A percentile compares a stretch with the other conserved stretches of the same genome.
Conservation (phyloP, 2,888 invertebrate species). For the Congeria kusceri region DNA sequence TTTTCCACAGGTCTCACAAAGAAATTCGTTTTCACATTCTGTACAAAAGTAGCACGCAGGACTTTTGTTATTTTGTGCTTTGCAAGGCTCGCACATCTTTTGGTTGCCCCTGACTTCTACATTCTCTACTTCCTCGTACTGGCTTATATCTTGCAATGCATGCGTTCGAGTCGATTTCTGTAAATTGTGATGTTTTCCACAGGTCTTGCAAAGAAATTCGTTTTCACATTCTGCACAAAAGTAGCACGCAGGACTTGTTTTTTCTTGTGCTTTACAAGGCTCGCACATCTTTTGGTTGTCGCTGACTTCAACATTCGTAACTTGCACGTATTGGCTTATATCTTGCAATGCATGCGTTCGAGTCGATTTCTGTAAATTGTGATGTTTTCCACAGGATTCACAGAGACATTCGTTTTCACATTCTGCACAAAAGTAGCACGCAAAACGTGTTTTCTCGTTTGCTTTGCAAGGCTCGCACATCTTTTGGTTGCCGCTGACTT, state of each 20-base stretch:
- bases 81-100: neutral
- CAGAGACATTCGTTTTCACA: conserved; percentile 10
- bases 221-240: conserved; percentile 10
- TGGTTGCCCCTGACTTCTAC: neutral
- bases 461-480: conserved; percentile 5
- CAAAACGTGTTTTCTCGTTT: neutral
- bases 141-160: too few relatives aligned
- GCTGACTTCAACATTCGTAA: neutral
- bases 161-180: conserved; percentile 2
- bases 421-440: neutral
- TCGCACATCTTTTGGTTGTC: neutral
- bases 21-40: conserved; percentile 12
- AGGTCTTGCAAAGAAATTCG: conserved; percentile 3
- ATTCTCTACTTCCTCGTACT: neutral
- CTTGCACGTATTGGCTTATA: too few relatives aligned
- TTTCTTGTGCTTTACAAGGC: neutral
- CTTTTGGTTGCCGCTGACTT: too few relatives aligned
- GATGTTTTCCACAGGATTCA: neutral
- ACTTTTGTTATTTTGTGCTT: neutral
- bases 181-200: conserved; percentile 1
- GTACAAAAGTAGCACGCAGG: neutral
- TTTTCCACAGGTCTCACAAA: conserved; percentile 1
- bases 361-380: too few relatives aligned
- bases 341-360: too few relatives aligned
- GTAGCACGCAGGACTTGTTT: neutral